Conservation (phyloP, 2,113 vertebrate genomes). For the Theristicus caerulescens region DNA sequence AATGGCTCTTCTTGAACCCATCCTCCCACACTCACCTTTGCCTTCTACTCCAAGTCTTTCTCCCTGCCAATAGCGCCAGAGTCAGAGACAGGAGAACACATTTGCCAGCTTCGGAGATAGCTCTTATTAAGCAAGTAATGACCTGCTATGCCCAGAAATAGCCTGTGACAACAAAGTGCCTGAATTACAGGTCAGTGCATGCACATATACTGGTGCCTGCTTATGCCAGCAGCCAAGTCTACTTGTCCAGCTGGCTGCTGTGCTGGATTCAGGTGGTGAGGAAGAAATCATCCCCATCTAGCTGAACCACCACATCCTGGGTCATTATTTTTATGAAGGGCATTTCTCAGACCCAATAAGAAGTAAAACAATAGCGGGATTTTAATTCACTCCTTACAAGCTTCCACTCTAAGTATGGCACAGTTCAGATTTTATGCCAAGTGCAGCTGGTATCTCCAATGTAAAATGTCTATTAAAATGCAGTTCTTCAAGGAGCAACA, state of each 20-base stretch:
- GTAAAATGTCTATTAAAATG: neutral
- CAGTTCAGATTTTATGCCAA: neutral
- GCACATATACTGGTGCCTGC: neutral
- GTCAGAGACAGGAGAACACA: neutral
- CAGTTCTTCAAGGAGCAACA: neutral
- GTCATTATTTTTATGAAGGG: neutral
- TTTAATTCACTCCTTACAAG: neutral
- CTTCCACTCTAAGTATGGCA: neutral
- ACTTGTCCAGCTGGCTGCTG: neutral
- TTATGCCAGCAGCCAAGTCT: neutral
- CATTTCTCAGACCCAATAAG: neutral
- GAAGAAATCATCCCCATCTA: neutral
- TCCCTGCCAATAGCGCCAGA: neutral
- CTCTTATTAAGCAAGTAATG: neutral
- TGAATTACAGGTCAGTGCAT: neutral
- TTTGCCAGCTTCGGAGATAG: neutral
- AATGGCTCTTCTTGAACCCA: neutral
- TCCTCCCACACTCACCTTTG: neutral
- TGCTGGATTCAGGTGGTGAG: neutral
- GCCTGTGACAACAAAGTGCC: neutral
- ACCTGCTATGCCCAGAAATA: neutral
- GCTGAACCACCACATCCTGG: neutral
- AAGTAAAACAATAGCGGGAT: neutral
- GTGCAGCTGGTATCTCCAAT: neutral
- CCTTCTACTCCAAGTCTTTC: neutral